Percentiles rank a stretch among this genome's conserved stretches.
Evolutionary conservation across 2,797 vertebrate genomes (phyloP).

Genomic region (Denticeps clupeoides): DNA sequence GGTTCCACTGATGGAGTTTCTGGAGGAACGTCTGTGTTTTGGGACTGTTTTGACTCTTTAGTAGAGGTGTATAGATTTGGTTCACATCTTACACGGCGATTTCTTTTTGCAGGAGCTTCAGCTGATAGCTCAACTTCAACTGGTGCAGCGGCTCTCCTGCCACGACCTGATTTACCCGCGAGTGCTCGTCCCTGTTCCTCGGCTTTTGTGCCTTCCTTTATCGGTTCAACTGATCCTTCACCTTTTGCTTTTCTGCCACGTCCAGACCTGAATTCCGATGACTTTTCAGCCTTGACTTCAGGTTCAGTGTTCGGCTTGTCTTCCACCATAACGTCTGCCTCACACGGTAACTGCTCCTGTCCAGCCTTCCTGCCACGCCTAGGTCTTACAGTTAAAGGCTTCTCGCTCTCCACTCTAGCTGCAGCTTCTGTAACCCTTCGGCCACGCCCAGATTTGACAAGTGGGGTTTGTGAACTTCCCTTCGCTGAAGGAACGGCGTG

Average conservation of each 20-base stretch:
- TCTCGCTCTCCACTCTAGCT: no score
- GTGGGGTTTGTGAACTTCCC: no score
- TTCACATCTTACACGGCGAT: no score
- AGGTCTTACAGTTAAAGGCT: no score
- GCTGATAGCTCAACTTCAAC: neutral
- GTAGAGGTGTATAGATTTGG: no score
- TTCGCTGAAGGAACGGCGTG: no score
- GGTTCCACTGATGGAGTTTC: no score
- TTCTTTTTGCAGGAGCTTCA: neutral
- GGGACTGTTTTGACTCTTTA: no score
- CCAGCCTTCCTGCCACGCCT: no score
- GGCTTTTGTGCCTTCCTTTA: neutral
- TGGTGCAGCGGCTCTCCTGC: conserved; percentile 25
- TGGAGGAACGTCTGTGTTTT: neutral
- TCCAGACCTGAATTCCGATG: neutral
- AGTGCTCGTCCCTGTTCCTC: conserved; percentile 10
- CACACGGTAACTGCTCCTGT: neutral
- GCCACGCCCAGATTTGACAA: no score
- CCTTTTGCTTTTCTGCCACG: neutral
- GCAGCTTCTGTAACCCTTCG: no score
- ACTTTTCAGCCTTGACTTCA: conserved; percentile 3
- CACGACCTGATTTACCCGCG: conserved; percentile 26
- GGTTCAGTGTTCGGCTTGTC: neutral
- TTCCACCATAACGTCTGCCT: neutral
- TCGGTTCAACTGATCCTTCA: conserved; percentile 7